These are phyloP conservation scores for Coenobita brevimanus DNA, from an alignment of 1,140 invertebrate species.

Conservation along the genomic window DNA sequence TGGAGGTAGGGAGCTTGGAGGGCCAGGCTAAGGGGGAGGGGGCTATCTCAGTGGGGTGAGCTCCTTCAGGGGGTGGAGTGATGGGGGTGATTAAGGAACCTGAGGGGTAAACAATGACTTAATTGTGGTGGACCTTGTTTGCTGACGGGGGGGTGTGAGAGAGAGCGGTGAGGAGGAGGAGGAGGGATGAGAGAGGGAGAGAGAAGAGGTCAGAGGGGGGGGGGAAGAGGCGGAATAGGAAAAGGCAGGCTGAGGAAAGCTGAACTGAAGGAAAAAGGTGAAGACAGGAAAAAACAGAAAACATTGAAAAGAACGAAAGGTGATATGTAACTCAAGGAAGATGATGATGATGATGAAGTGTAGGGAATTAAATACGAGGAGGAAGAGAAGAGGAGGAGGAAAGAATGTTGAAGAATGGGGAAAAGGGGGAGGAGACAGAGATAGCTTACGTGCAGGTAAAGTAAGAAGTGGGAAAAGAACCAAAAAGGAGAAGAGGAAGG, in stretches of 20 bases:
- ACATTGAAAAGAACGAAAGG: background rate
- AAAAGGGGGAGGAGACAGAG: background rate
- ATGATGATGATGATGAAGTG: too few relatives aligned
- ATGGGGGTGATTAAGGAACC: slow-evolving; percentile 5
- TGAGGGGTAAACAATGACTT: slow-evolving; percentile 13
- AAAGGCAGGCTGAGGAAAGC: background rate
- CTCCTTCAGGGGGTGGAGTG: background rate
- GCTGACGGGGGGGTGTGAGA: background rate
- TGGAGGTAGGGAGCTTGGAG: background rate
- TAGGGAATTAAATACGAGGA: too few relatives aligned
- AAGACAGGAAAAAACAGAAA: background rate
- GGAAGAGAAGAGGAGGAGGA: background rate
- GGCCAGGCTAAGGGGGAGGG: background rate
- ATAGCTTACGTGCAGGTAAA: too few relatives aligned
- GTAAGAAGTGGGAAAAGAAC: too few relatives aligned
- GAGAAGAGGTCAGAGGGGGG: too few relatives aligned
- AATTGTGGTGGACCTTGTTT: background rate
- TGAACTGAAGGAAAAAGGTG: background rate
- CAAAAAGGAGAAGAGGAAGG: too few relatives aligned
- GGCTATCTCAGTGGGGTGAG: background rate
- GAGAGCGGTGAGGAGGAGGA: background rate
- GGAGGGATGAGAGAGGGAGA: too few relatives aligned
- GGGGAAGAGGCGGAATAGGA: background rate
- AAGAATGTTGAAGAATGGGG: background rate
- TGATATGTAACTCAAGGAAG: background rate